Percentiles rank a stretch among this genome's conserved stretches.
Evolutionary conservation across 2,888 invertebrate genomes (phyloP).

Genomic region (Mythimna albipuncta): DNA sequence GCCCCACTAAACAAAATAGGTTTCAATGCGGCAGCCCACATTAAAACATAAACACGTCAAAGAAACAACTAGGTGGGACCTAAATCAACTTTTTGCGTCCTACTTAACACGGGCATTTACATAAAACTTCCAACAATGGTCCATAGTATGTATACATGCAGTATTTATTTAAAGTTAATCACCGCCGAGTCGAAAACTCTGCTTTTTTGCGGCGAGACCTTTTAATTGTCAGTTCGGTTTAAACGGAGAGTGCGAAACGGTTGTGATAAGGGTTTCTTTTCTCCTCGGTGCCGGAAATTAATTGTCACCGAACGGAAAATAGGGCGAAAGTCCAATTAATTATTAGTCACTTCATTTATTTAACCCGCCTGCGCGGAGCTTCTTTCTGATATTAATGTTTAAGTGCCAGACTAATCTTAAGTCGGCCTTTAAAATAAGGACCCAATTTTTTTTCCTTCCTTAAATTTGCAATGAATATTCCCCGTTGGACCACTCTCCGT

Average conservation of each 20-base stretch:
- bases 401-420: slow-evolving; percentile 82
- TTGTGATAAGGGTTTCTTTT: slow-evolving; percentile 90
- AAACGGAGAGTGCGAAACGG: slow-evolving; percentile 83
- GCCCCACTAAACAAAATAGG: slow-evolving; percentile 1
- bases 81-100: slow-evolving; percentile 49
- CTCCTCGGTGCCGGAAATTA: slow-evolving; percentile 88
- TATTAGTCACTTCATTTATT: slow-evolving; percentile 91
- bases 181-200: slow-evolving; percentile 53
- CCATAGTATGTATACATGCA: slow-evolving; percentile 32
- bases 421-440: slow-evolving; percentile 72
- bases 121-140: slow-evolving; percentile 59
- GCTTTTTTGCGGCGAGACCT: slow-evolving; percentile 73
- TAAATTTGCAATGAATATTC: slow-evolving; percentile 67
- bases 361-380: slow-evolving; percentile 85
- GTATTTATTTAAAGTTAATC: slow-evolving; percentile 62
- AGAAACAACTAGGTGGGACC: slow-evolving; percentile 45
- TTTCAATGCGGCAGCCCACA: slow-evolving; percentile 1
- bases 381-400: slow-evolving; percentile 87
- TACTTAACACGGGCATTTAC: slow-evolving; percentile 57
- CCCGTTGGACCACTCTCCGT: slow-evolving; percentile 44
- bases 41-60: slow-evolving; percentile 17
- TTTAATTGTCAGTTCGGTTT: slow-evolving; percentile 84
- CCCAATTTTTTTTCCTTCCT: slow-evolving; percentile 66
- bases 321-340: slow-evolving; percentile 90
- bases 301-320: slow-evolving; percentile 91